Evolutionary conservation across 2,113 vertebrate genomes (phyloP).

Genomic region (Haemorhous mexicanus): DNA sequence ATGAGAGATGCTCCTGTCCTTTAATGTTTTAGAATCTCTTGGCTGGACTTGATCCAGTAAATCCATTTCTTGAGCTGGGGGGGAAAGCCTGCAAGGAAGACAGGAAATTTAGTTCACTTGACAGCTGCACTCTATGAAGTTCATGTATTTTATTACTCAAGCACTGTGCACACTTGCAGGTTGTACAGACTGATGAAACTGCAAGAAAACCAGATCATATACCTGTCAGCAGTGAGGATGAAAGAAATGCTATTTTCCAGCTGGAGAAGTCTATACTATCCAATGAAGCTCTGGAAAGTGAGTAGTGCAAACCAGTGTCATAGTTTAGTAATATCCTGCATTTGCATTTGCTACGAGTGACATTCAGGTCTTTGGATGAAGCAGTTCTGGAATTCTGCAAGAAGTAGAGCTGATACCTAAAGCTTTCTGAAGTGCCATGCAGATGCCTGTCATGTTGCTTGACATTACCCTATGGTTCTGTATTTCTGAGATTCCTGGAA

Average conservation of each 20-base stretch:
- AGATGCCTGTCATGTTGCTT: neutral
- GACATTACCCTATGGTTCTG: neutral
- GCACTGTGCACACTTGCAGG: constrained; percentile 65
- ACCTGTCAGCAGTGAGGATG: constrained; percentile 91
- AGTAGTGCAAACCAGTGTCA: constrained; percentile 32
- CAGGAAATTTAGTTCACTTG: neutral
- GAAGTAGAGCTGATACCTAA: neutral
- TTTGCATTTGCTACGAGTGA: neutral
- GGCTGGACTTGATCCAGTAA: neutral
- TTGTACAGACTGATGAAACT: constrained; percentile 92
- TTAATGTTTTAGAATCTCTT: neutral
- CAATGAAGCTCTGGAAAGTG: constrained; percentile 81
- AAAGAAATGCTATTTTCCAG: constrained; percentile 86
- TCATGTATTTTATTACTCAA: neutral
- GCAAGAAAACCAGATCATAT: constrained; percentile 89
- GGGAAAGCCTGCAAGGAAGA: neutral
- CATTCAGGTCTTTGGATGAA: neutral
- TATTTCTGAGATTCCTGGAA: neutral
- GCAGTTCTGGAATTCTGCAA: neutral
- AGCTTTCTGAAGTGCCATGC: neutral
- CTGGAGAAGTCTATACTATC: constrained; percentile 82
- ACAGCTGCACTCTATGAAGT: neutral
- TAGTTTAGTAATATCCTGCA: neutral
- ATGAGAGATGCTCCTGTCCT: neutral
- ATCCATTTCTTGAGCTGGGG: neutral